Percentiles rank a stretch among this genome's conserved stretches.
Conservation (phyloP, 2,888 invertebrate genomes). For the Apotomis capreana region DNA sequence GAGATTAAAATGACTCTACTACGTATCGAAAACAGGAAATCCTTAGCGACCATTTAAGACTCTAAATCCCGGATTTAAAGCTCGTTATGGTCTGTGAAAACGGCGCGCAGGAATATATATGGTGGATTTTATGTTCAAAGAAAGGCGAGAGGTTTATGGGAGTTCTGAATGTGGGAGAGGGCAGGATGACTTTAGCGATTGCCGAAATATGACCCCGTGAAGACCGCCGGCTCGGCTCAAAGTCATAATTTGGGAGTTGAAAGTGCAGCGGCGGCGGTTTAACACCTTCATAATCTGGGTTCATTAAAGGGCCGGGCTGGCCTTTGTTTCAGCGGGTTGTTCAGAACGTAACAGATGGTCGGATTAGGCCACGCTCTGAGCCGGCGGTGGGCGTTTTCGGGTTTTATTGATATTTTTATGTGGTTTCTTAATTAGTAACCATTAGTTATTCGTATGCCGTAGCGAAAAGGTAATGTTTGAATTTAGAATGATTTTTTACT, state of each 20-base stretch:
- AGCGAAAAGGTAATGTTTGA: slow-evolving; percentile 37
- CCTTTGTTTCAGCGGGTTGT: slow-evolving; percentile 82
- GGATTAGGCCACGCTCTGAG: slow-evolving; percentile 74
- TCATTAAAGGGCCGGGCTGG: slow-evolving; percentile 79
- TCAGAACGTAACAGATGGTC: slow-evolving; percentile 78
- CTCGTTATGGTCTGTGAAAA: slow-evolving; percentile 24
- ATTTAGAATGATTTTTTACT: slow-evolving; percentile 21
- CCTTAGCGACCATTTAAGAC: slow-evolving; percentile 42
- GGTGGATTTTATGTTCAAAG: slow-evolving; percentile 67
- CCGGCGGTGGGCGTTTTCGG: slow-evolving; percentile 44
- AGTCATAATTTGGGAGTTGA: slow-evolving; percentile 82
- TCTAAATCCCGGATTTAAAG: slow-evolving; percentile 21
- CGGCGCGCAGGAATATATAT: slow-evolving; percentile 60
- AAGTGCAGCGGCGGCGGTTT: slow-evolving; percentile 77
- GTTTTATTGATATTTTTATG: slow-evolving; percentile 43
- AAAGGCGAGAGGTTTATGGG: slow-evolving; percentile 70
- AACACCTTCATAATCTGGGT: slow-evolving; percentile 83
- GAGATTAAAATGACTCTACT: slow-evolving; percentile 67
- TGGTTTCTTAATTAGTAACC: slow-evolving; percentile 42
- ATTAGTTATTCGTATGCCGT: slow-evolving; percentile 38
- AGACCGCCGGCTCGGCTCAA: slow-evolving; percentile 69
- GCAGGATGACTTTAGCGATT: slow-evolving; percentile 67
- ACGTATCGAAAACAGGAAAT: slow-evolving; percentile 62
- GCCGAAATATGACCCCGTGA: slow-evolving; percentile 77
- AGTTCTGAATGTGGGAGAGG: slow-evolving; percentile 59